phyloP scores from a whole-genome alignment of 2,888 invertebrate species.

The Cataglyphis cursor region DNA sequence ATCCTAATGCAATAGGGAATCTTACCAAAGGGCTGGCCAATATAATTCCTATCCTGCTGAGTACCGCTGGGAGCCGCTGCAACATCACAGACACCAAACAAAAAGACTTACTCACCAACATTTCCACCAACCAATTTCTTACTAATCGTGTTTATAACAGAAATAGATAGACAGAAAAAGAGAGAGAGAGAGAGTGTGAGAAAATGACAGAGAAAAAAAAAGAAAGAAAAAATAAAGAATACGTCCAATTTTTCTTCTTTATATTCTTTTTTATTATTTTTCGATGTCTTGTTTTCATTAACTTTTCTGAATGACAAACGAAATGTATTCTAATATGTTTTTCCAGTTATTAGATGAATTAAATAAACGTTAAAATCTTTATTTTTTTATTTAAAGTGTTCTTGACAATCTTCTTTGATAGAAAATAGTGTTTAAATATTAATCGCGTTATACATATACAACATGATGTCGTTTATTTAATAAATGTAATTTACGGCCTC shows the following conservation, averaged over 20 bases:
- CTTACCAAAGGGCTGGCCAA: constrained; percentile 98
- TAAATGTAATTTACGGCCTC: background rate
- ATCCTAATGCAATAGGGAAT: constrained; percentile 82
- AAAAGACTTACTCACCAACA: constrained; percentile 86
- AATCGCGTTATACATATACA: background rate
- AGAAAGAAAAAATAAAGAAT: constrained; percentile 51
- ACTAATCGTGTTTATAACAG: constrained; percentile 78
- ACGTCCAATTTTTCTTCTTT: background rate
- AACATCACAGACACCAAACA: constrained; percentile 88
- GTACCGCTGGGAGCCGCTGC: constrained; percentile 98
- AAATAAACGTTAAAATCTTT: background rate
- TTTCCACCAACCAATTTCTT: constrained; percentile 84
- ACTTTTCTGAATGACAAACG: background rate
- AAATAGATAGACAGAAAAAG: constrained; percentile 39
- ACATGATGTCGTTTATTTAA: background rate
- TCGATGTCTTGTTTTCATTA: background rate
- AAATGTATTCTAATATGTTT: background rate
- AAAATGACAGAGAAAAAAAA: constrained; percentile 36
- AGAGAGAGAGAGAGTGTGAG: constrained; percentile 61
- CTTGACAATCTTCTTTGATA: background rate
- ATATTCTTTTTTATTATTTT: background rate
- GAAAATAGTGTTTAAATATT: background rate
- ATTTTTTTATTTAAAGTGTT: background rate
- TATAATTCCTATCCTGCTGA: constrained; percentile 98
- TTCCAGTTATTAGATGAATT: background rate